Base-by-base conservation (phyloP, 2,888 invertebrate species). In the Microctonus hyperodae region DNA sequence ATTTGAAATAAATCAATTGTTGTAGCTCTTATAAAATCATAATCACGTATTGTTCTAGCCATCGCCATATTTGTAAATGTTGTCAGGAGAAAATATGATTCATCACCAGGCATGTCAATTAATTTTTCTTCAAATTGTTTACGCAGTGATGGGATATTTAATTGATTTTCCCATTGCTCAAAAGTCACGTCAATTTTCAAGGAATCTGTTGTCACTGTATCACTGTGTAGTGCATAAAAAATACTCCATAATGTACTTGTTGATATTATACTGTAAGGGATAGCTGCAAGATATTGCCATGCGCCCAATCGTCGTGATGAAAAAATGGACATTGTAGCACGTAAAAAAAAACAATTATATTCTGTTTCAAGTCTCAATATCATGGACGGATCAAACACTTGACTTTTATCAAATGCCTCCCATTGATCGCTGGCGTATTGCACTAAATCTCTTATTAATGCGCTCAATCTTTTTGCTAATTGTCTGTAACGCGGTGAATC, bases 31-130 rank as follows among this genome's bases (percentile, higher is more conserved):
- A 93, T 88, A 76, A 93, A 90, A 28, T 88, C 86, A 76, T 87
- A 86, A 76, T 93, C 92, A 13, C 20, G 37, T 7, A 84, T 79
- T 33, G 84, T 79, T 69, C 93, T 86, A 3, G 89, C 88, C 78
- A 91, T 85, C 11, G 91, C 92, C 91, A 94, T 93, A 81, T 92
- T 92, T 51, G 92, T 90, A 78, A 93, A 90, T 2, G 93, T 90
- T 68, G 92, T 92, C 59, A 94, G 80, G 56, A 94, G 85, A 84
- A 92, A 94, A 79, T 92, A 91, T 59, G 90, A 88, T 80, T 94
- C 93, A 63, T 91, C 91, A 53, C 90, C 90, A 0, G 89, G 88
- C 78, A 92, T 86, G 64, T 84, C 86, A 31, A 86, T 85, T 67
- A 92, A 83, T 70, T 89, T 89, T 63, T 91, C 88, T 77, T 90